Conservation (phyloP, 1,140 invertebrate genomes). For the Pemphigus obesinymphae region DNA sequence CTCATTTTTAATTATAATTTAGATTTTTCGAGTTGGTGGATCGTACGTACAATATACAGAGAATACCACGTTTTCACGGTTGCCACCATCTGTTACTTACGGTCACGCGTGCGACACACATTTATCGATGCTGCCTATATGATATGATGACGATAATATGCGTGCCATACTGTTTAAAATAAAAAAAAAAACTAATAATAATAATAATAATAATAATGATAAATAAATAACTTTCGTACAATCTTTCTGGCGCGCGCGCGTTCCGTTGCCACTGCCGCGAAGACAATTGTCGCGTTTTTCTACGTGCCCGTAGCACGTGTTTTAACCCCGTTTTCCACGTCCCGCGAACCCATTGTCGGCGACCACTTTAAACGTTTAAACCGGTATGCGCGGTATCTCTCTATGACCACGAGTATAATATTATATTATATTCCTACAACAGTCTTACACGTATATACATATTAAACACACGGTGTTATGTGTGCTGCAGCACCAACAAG, state of each 20-base stretch:
- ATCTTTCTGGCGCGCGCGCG: background rate
- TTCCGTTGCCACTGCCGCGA: background rate
- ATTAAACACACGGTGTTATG: background rate
- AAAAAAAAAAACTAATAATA: too few species aligned
- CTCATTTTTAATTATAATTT: too few species aligned
- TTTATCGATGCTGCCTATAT: too few species aligned
- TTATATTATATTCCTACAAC: too few species aligned
- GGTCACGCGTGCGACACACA: too few species aligned
- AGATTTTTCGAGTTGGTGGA: too few species aligned
- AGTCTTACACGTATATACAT: background rate
- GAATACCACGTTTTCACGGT: too few species aligned
- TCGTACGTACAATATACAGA: too few species aligned
- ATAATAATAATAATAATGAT: too few species aligned
- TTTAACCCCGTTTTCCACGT: background rate
- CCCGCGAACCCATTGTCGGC: background rate
- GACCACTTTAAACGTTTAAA: conserved; percentile 20
- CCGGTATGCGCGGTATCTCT: conserved; percentile 19
- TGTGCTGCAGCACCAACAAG: background rate
- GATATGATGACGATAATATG: background rate
- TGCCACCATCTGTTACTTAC: too few species aligned
- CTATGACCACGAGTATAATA: background rate
- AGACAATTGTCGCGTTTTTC: conserved; percentile 9
- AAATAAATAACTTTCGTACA: too few species aligned
- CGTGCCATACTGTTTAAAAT: background rate
- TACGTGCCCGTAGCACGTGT: conserved; percentile 12